Conservation (phyloP, 2,888 invertebrate genomes). For the Catocala nupta region DNA sequence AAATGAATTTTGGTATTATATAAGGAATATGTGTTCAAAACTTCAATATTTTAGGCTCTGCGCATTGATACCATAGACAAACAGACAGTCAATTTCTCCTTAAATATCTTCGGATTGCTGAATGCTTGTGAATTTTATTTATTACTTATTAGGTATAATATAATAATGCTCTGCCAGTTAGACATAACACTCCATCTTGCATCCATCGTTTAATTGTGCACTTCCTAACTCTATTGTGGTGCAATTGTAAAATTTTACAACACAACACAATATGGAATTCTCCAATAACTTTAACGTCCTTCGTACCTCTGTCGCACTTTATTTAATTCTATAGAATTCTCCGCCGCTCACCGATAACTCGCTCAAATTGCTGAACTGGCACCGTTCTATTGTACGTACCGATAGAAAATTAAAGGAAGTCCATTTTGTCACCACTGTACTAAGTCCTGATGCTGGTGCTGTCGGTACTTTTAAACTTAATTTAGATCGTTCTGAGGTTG, state of each 20-base stretch:
- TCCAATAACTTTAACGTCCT: slow-evolving; percentile 58
- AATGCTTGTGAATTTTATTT: too few species aligned
- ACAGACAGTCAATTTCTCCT: too few species aligned
- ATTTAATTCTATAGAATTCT: slow-evolving; percentile 69
- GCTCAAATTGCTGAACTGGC: slow-evolving; percentile 68
- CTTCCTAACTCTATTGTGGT: not conserved
- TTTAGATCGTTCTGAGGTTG: slow-evolving; percentile 59
- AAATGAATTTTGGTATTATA: too few species aligned
- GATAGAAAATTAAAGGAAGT: slow-evolving; percentile 70
- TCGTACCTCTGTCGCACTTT: slow-evolving; percentile 56
- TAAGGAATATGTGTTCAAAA: too few species aligned
- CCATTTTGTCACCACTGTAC: slow-evolving; percentile 68
- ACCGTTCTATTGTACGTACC: slow-evolving; percentile 62
- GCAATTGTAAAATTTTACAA: not conserved
- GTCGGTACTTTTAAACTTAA: slow-evolving; percentile 60
- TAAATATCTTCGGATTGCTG: too few species aligned
- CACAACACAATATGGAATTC: slow-evolving; percentile 26
- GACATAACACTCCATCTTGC: not conserved
- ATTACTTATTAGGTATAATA: too few species aligned
- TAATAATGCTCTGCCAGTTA: too few species aligned
- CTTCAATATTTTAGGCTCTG: too few species aligned
- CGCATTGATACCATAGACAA: too few species aligned
- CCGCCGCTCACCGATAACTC: slow-evolving; percentile 61
- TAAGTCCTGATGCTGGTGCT: slow-evolving; percentile 45
- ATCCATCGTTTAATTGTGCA: not conserved